These are phyloP conservation scores for Xenops minutus DNA, from an alignment of 2,797 vertebrate genomes.

Conservation along the genomic window DNA sequence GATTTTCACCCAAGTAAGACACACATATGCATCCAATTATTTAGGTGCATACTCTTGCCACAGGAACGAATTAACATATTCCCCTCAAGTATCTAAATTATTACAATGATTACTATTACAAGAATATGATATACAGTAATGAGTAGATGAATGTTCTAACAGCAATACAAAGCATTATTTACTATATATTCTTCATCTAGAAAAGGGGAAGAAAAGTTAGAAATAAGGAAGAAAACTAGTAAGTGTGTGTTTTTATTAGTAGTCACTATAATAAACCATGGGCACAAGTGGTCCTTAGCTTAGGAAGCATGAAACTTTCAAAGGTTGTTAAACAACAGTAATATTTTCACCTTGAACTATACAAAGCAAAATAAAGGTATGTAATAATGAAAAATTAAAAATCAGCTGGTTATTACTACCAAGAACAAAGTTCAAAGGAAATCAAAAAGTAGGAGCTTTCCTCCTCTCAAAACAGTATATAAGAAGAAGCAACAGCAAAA, in stretches of 20 bases:
- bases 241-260: not conserved
- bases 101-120: not conserved
- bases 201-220: not conserved
- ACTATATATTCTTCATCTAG: not conserved
- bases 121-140: not conserved
- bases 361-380: not conserved
- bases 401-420: not conserved
- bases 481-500: too few relatives aligned
- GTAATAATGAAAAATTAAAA: not conserved
- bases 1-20: not conserved
- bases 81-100: not conserved
- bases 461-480: too few relatives aligned
- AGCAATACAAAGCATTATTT: not conserved
- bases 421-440: not conserved
- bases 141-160: not conserved
- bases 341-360: not conserved
- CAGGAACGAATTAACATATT: not conserved
- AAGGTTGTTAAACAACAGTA: not conserved
- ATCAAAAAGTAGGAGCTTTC: not conserved
- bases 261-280: not conserved
- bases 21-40: not conserved
- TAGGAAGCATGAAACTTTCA: not conserved
- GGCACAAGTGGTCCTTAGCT: not conserved
- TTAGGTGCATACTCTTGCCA: not conserved
- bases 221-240: not conserved